phyloP scores from a whole-genome alignment of 2,113 vertebrate genomes.

The Plectropomus leopardus region DNA sequence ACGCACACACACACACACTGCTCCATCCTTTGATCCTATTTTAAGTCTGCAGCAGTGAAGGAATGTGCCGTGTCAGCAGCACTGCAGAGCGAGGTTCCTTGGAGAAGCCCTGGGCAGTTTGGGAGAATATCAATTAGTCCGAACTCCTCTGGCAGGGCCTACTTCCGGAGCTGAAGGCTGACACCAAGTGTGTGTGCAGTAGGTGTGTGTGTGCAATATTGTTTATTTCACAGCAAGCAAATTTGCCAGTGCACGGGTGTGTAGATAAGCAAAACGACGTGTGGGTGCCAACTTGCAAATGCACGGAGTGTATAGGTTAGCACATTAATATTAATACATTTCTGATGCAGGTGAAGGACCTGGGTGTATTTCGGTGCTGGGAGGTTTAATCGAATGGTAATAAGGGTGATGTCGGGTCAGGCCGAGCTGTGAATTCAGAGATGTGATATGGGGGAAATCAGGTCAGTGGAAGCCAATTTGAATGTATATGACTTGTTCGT shows the following conservation, averaged over 20 bases:
- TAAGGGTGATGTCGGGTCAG: slow-evolving; percentile 54
- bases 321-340: slow-evolving; percentile 66
- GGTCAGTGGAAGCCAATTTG: slow-evolving; percentile 14
- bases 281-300: slow-evolving; percentile 16
- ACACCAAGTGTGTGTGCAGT: not conserved
- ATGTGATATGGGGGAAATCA: slow-evolving; percentile 31
- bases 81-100: slow-evolving; percentile 76
- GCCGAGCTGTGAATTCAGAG: slow-evolving; percentile 9
- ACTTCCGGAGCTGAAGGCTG: slow-evolving; percentile 51
- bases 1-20: slow-evolving; percentile 43
- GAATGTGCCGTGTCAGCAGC: slow-evolving; percentile 83
- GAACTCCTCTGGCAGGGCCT: slow-evolving; percentile 59
- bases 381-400: slow-evolving; percentile 58
- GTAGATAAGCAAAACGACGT: not conserved
- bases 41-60: slow-evolving; percentile 79
- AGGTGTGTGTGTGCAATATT: not conserved
- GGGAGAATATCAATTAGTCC: slow-evolving; percentile 84
- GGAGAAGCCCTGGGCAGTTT: slow-evolving; percentile 78
- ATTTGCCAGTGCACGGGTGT: not conserved
- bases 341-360: slow-evolving; percentile 49
- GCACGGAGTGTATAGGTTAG: slow-evolving; percentile 28
- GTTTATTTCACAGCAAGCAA: not conserved
- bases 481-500: not conserved
- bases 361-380: slow-evolving; percentile 15
- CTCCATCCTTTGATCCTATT: slow-evolving; percentile 77